Conservation (phyloP, 2,888 invertebrate genomes). For the Argyresthia goedartella region DNA sequence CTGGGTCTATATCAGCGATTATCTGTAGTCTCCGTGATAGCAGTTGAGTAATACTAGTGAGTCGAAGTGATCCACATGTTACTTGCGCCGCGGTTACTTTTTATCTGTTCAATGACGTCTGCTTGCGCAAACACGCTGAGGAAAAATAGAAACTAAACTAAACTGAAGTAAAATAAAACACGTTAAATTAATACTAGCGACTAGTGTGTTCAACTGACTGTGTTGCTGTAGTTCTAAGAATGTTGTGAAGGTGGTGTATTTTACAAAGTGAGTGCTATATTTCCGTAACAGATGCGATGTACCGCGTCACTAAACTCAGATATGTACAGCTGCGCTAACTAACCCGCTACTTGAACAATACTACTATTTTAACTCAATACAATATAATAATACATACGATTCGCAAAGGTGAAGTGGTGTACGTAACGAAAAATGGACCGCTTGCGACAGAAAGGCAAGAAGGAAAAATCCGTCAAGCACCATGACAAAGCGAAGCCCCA, state of each 20-base stretch:
- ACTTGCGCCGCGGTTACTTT: too few species aligned
- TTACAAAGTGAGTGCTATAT: too few species aligned
- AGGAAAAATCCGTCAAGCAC: slow-evolving; percentile 34
- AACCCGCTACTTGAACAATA: too few species aligned
- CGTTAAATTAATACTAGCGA: too few species aligned
- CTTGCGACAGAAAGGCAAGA: slow-evolving; percentile 41
- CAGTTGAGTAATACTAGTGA: background rate
- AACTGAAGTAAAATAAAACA: too few species aligned
- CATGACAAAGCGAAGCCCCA: slow-evolving; percentile 33
- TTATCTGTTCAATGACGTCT: background rate
- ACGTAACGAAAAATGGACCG: slow-evolving; percentile 34
- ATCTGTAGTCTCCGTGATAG: slow-evolving; percentile 1
- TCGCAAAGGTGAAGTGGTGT: too few species aligned
- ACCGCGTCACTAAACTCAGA: background rate
- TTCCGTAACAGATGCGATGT: background rate
- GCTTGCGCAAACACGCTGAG: background rate
- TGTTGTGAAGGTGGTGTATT: too few species aligned
- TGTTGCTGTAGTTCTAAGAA: too few species aligned
- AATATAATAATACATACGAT: too few species aligned
- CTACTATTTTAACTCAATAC: too few species aligned
- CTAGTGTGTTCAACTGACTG: too few species aligned
- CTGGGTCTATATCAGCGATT: background rate
- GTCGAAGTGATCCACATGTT: background rate
- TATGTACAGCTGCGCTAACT: background rate
- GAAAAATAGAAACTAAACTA: too few species aligned